Evolutionary conservation across 2,797 vertebrate species (phyloP).

Genomic region (Spea hammondii): DNA sequence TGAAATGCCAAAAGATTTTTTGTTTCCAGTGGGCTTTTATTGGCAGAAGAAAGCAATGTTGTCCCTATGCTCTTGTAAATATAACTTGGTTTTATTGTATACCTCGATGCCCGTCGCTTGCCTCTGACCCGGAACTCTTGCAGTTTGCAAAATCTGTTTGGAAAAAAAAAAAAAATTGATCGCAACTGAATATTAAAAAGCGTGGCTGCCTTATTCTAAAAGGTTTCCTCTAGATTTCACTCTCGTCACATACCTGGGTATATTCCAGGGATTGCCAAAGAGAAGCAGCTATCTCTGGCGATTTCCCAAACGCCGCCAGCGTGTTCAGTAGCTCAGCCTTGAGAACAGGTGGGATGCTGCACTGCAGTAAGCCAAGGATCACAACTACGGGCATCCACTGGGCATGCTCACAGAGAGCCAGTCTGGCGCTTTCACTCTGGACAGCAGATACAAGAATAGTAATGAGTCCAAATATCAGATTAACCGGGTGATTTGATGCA

Average conservation of each 20-base stretch:
- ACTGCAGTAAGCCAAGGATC: constrained; percentile 91
- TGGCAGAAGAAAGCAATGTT: neutral
- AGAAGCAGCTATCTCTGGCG: constrained; percentile 94
- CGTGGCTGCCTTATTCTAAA: too few species aligned
- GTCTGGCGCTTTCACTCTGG: constrained; percentile 95
- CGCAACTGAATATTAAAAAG: neutral
- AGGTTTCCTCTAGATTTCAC: too few species aligned
- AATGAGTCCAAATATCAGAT: neutral
- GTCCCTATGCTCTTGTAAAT: too few species aligned
- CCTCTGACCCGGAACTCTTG: constrained; percentile 84
- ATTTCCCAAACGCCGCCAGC: constrained; percentile 92
- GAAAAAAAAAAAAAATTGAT: constrained; percentile 14
- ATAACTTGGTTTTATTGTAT: constrained; percentile 49
- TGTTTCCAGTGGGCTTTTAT: too few species aligned
- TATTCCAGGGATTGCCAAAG: constrained; percentile 98
- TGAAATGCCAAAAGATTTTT: too few species aligned
- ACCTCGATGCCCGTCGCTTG: constrained; percentile 95
- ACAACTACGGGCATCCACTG: constrained; percentile 96
- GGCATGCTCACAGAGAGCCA: constrained; percentile 93
- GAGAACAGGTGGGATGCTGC: constrained; percentile 87
- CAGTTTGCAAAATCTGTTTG: constrained; percentile 89
- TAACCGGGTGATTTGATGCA: too few species aligned
- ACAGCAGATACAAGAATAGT: constrained; percentile 9
- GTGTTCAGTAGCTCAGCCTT: constrained; percentile 87
- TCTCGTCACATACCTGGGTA: constrained; percentile 78